phyloP scores from a whole-genome alignment of 2,888 invertebrate genomes.

The Eulithis prunata region DNA sequence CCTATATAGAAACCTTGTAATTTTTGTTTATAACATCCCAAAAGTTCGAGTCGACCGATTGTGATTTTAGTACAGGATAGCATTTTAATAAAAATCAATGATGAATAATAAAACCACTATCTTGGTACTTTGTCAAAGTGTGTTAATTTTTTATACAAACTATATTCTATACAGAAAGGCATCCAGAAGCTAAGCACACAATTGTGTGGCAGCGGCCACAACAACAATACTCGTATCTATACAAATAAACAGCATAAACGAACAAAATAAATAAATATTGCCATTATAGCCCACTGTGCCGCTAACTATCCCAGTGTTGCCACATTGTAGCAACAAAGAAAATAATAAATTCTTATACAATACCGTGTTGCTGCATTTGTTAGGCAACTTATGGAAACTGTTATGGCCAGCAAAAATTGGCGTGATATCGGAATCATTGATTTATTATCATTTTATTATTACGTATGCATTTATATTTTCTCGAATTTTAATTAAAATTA shows the following conservation, averaged over 20 bases:
- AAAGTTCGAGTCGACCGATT: no score
- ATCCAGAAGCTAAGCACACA: slow-evolving; percentile 47
- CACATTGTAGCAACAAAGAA: slow-evolving; percentile 65
- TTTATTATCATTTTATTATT: slow-evolving; percentile 2
- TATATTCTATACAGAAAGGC: slow-evolving; percentile 39
- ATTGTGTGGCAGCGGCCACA: slow-evolving; percentile 53
- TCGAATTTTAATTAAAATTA: not conserved
- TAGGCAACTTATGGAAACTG: slow-evolving; percentile 75
- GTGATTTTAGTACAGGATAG: no score
- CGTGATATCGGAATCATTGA: slow-evolving; percentile 47
- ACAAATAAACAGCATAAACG: slow-evolving; percentile 54
- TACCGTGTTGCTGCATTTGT: slow-evolving; percentile 75
- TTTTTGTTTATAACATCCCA: no score
- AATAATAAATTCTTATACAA: slow-evolving; percentile 77
- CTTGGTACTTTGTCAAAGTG: not conserved
- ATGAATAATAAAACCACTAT: no score
- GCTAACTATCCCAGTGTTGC: slow-evolving; percentile 60
- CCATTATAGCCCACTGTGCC: slow-evolving; percentile 62
- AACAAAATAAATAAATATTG: slow-evolving; percentile 72
- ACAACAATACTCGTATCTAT: slow-evolving; percentile 50
- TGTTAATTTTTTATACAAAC: slow-evolving; percentile 20
- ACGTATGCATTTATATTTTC: no score
- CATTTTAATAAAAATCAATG: no score
- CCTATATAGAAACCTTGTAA: no score
- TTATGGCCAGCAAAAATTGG: slow-evolving; percentile 53